Percentiles rank a stretch among this genome's conserved stretches.
Conservation (phyloP, 2,888 invertebrate genomes). For the Drosophila borealis region DNA sequence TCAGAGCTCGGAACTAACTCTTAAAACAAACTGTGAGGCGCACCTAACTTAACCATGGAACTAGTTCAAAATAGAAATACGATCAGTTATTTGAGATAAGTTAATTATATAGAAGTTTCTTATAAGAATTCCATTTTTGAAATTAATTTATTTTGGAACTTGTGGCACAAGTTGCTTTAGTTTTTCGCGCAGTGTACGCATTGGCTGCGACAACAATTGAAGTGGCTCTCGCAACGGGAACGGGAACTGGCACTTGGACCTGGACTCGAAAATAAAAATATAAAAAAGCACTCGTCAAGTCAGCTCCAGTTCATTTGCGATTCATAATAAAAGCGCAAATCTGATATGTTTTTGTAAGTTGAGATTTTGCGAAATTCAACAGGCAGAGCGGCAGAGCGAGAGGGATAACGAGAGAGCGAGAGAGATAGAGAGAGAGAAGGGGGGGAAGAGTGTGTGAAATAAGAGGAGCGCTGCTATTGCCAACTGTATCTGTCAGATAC, state of each 20-base stretch:
- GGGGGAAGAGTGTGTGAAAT: conserved; percentile 18
- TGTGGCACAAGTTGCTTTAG: background rate
- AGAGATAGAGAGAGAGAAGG: conserved; percentile 5
- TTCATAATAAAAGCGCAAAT: conserved; percentile 76
- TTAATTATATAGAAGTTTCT: too few relatives aligned
- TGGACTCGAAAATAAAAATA: conserved; percentile 14
- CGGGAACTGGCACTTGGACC: conserved; percentile 36
- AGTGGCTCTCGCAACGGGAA: conserved; percentile 38
- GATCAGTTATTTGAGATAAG: too few relatives aligned
- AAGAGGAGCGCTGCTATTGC: conserved; percentile 52
- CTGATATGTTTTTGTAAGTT: conserved; percentile 80
- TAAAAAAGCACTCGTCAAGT: conserved; percentile 29
- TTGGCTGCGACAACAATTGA: conserved; percentile 7
- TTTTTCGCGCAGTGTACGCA: conserved; percentile 31
- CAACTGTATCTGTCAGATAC: conserved; percentile 67
- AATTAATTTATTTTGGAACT: too few relatives aligned
- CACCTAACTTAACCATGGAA: too few relatives aligned
- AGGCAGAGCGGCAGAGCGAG: conserved; percentile 24
- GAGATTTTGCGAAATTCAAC: conserved; percentile 70
- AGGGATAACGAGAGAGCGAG: background rate
- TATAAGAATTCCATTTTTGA: too few relatives aligned
- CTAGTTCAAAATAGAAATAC: too few relatives aligned
- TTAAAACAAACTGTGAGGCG: too few relatives aligned
- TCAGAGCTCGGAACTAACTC: too few relatives aligned
- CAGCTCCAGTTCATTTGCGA: conserved; percentile 64